Conservation (phyloP, 2,888 invertebrate genomes). For the Diploptera punctata region DNA sequence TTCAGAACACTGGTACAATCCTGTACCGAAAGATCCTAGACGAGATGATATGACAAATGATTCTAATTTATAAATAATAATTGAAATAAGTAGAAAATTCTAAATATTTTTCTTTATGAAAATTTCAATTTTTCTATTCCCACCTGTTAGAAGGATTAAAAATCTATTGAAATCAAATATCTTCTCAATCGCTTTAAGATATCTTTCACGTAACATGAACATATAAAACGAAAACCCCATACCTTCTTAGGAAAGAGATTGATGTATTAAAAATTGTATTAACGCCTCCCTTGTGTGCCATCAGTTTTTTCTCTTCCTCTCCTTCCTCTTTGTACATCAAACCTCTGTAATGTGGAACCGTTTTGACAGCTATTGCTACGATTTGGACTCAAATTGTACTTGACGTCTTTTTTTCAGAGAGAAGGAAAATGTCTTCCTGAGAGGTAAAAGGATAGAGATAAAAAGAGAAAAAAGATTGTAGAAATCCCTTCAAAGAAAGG, state of each 20-base stretch:
- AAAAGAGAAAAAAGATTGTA: conserved; percentile 26
- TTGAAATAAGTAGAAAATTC: too few species aligned
- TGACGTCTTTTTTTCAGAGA: conserved; percentile 25
- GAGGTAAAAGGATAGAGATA: neutral
- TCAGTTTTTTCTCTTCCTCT: conserved; percentile 11
- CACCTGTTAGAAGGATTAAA: too few species aligned
- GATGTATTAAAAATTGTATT: conserved; percentile 40
- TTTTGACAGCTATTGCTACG: conserved; percentile 33
- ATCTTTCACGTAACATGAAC: neutral
- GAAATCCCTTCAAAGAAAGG: conserved; percentile 18
- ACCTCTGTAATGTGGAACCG: neutral
- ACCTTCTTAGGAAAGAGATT: conserved; percentile 32
- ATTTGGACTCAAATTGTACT: conserved; percentile 24
- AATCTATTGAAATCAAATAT: conserved; percentile 19
- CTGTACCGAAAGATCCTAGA: too few species aligned
- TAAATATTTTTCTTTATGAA: too few species aligned
- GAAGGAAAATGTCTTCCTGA: neutral
- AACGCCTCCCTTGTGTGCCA: conserved; percentile 36
- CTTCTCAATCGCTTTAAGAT: conserved; percentile 27
- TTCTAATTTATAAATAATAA: too few species aligned
- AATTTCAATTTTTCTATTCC: too few species aligned
- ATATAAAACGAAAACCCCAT: neutral
- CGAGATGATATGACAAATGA: too few species aligned
- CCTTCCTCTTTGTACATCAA: conserved; percentile 10
- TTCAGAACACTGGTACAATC: too few species aligned